Evolutionary conservation across 2,888 invertebrate genomes (phyloP), one percentile per base, ranked within the genome.

Genomic region (Drosophila rubida): DNA sequence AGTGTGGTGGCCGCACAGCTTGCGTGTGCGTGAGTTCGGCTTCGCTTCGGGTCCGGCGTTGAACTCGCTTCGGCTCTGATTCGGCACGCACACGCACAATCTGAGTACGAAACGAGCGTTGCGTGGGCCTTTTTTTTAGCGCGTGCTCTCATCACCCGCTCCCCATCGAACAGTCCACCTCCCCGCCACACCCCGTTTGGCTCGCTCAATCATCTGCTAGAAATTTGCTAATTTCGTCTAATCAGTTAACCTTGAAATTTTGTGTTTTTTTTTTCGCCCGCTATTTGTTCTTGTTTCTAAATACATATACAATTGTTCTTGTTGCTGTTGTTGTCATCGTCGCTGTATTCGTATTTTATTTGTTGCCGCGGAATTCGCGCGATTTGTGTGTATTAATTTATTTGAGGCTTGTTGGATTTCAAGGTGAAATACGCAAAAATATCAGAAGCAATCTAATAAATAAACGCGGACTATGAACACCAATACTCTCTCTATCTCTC

Each of bases 171-270:
- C 22, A 9, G 25, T 41, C 44, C 23, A n/a, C 32, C 7, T 6
- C 14, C 14, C 44, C 23, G 25, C 27, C 9, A 11, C 30, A 11
- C 6, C 37, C 22, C 49, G 45, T 23, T 35, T 35, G 50, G 46
- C 19, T 41, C 80, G 66, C 44, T 78, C 81, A 75, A 82, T 80
- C 83, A 80, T 75, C 83, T 75, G 73, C 67, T 78, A 75, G 77
- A 84, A 87, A 88, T 80, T 82, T 75, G 85, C 81, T 87, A 82
- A 84, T 87, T 84, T 85, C 75, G 75, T 86, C 80, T 89, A 89
- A 90, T 89, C 88, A 87, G 80, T 73, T 87, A 80, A 90, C 89
- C 89, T 90, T 89, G 89, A 89, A 89, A 75, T 73, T 70, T 73
- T 77, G 67, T 79, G 16, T 68, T 69, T 53, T 65, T 75, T 69